These are phyloP conservation scores for Drosophila subsilvestris DNA, from an alignment of 2,888 invertebrate genomes.

Conservation along the genomic window DNA sequence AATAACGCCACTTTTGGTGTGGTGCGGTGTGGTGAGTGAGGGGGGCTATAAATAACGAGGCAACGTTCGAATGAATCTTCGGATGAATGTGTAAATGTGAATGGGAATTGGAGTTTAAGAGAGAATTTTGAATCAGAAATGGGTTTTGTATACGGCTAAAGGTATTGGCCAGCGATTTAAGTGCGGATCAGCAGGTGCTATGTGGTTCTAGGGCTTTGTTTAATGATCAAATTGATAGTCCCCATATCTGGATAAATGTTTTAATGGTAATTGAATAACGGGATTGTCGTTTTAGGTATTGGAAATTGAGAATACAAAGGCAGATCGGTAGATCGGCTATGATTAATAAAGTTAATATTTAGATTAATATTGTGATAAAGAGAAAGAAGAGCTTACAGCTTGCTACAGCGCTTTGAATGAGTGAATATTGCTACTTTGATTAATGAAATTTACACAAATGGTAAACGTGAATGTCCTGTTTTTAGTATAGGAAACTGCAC, in stretches of 20 bases:
- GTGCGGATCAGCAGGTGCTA: not conserved
- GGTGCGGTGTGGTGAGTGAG: not conserved
- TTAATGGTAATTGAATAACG: not conserved
- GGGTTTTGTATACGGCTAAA: not conserved
- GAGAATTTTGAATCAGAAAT: not conserved
- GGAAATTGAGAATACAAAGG: too few species aligned
- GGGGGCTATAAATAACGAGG: conserved; percentile 42
- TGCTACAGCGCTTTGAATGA: too few species aligned
- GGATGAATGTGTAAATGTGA: conserved; percentile 22
- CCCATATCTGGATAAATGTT: not conserved
- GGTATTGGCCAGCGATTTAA: conserved; percentile 2
- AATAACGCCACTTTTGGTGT: conserved; percentile 51
- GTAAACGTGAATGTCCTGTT: not conserved
- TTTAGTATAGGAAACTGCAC: not conserved
- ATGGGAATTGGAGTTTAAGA: conserved; percentile 20
- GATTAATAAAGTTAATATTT: too few species aligned
- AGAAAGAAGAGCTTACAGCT: not conserved
- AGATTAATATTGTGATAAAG: too few species aligned
- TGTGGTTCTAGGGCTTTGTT: not conserved
- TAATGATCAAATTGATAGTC: not conserved
- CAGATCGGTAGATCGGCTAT: not conserved
- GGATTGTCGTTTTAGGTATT: not conserved
- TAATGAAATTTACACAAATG: not conserved
- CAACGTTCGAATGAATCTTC: conserved; percentile 32
- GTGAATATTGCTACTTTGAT: too few species aligned